A percentile compares a stretch with the other conserved stretches of the same genome.
These are phyloP conservation scores for Drosophila antonietae DNA, from an alignment of 2,888 invertebrate genomes.

Conservation along the genomic window DNA sequence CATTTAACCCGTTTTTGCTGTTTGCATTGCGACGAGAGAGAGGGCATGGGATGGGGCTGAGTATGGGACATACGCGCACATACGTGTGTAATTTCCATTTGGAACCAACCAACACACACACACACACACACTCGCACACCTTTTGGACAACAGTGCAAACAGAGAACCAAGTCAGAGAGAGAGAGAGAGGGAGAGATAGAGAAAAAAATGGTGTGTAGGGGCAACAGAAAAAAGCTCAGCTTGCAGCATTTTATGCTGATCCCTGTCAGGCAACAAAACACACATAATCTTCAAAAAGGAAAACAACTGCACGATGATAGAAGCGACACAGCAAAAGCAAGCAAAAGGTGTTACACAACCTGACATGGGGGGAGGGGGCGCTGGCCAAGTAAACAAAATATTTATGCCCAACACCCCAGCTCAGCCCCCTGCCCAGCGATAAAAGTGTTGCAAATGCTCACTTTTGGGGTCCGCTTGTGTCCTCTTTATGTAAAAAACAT, in stretches of 20 bases:
- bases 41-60: background rate
- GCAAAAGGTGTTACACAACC: constrained; percentile 17
- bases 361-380: constrained; percentile 11
- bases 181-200: constrained; percentile 3
- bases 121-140: constrained; percentile 35
- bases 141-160: constrained; percentile 57
- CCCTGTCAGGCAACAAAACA: constrained; percentile 84
- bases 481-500: constrained; percentile 51
- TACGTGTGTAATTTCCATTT: constrained; percentile 60
- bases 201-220: constrained; percentile 25
- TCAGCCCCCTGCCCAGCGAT: constrained; percentile 29
- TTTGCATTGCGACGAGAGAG: constrained; percentile 43
- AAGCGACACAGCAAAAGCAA: constrained; percentile 31
- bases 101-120: constrained; percentile 16
- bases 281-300: constrained; percentile 84
- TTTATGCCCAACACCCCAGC: constrained; percentile 61
- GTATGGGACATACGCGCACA: constrained; percentile 46
- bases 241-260: constrained; percentile 84
- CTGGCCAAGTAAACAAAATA: constrained; percentile 73
- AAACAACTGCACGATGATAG: constrained; percentile 77
- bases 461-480: constrained; percentile 23
- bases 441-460: constrained; percentile 38
- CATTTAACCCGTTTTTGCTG: constrained; percentile 78
- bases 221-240: constrained; percentile 78
- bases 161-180: constrained; percentile 10